Conservation (phyloP, 2,888 invertebrate species). For the Pyrrhosoma nymphula region DNA sequence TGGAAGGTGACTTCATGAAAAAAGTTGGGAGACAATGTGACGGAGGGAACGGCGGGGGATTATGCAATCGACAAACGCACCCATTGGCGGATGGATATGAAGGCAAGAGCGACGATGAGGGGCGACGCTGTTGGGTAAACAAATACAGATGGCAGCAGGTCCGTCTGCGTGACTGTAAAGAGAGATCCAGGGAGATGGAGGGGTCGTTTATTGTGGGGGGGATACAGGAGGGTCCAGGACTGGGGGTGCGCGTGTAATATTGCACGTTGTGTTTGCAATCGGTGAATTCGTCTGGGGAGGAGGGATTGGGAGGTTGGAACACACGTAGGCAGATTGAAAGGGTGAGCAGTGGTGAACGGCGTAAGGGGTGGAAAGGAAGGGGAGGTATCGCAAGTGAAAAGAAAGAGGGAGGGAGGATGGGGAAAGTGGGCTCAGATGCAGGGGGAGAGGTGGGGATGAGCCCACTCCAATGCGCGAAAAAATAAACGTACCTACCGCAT, state of each 20-base stretch:
- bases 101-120: constrained; percentile 35
- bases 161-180: not conserved
- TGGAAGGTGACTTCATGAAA: no score
- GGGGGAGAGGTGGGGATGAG: not conserved
- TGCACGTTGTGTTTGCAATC: not conserved
- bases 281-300: not conserved
- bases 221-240: not conserved
- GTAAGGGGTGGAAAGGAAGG: not conserved
- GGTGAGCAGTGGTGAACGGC: no score
- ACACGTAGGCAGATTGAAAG: no score
- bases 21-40: no score
- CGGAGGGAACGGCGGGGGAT: no score
- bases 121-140: constrained; percentile 32
- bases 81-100: not conserved
- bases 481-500: not conserved
- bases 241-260: not conserved
- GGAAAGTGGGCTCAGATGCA: not conserved
- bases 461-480: not conserved
- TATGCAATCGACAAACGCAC: no score
- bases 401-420: not conserved
- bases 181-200: not conserved
- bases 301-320: not conserved
- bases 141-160: constrained; percentile 38
- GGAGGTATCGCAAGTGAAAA: not conserved
- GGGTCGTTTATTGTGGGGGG: not conserved